Conservation (phyloP, 2,888 invertebrate genomes). For the Chromoteleia sp. region DNA sequence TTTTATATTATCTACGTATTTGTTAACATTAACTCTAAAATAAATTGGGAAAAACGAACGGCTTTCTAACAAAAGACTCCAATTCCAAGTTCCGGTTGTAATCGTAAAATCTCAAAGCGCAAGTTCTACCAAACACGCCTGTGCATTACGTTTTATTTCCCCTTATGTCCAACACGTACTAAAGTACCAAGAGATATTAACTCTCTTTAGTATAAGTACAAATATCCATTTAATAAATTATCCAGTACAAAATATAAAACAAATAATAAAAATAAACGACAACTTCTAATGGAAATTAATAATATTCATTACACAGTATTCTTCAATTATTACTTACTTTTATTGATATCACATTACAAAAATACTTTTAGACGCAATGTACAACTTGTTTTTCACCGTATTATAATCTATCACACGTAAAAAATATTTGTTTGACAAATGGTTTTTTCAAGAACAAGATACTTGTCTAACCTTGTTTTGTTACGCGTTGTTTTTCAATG, state of each 20-base stretch:
- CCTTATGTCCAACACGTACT: constrained; percentile 28
- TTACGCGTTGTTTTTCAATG: constrained; percentile 10
- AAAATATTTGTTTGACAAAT: background rate
- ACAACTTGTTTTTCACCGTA: background rate
- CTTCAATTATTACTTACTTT: background rate
- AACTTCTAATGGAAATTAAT: too few species aligned
- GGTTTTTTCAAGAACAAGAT: background rate
- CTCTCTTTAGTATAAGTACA: background rate
- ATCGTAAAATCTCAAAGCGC: constrained; percentile 39
- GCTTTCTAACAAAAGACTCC: constrained; percentile 32
- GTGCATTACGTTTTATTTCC: constrained; percentile 37
- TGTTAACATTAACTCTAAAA: background rate
- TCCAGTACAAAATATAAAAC: too few species aligned
- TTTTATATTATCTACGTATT: too few species aligned
- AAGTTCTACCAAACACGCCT: constrained; percentile 29
- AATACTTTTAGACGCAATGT: background rate
- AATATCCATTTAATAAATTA: too few species aligned
- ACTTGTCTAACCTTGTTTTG: background rate
- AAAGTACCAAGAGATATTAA: background rate
- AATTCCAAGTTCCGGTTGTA: constrained; percentile 15
- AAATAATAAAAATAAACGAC: too few species aligned
- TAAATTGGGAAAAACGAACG: constrained; percentile 1
- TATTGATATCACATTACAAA: background rate
- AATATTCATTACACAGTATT: too few species aligned
- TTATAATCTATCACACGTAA: background rate